Base-by-base conservation (phyloP, 2,113 vertebrate genomes). In the Capreolus pygargus region DNA sequence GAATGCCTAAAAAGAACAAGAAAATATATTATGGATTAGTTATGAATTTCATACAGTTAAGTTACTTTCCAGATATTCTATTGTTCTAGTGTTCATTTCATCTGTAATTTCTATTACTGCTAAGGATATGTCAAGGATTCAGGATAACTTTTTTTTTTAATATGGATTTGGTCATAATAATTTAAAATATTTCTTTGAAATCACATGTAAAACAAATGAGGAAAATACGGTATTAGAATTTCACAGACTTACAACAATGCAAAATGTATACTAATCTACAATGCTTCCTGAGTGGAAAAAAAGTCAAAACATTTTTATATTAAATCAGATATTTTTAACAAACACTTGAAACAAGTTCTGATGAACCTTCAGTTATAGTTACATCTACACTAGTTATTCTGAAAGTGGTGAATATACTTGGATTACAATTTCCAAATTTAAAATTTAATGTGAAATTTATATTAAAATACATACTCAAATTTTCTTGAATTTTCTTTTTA, bases 1-100 rank as follows among this genome's bases (percentile, higher is more conserved):
- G 54, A 94, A 64, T 64, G 13, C 92, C 79, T 86, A 86, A 93
- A 94, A 96, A 50, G 61, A 95, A 94, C 6, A 94, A 93, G 57
- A 93, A 86, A 94, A 92, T 58, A 81, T 5, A 64, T 54, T 89
- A 52, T 4, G 30, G 67, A 88, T 78, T 95, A 67, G 23, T 87
- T 92, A 60, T n/a, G 12, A 55, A 90, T 61, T 79, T 83, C 10
- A 85, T 86, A 97, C 81, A 16, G 16, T 10, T 52, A 81, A 93
- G 15, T 87, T 74, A 81, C 47, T 67, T 97, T 93, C 19, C 84
- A 95, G 33, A 76, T 64, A 54, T 6, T 70, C 52, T 21, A 81
- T 12, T 58, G 4, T 54, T 64, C 25, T 57, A 89, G n/a, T 79
- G 43, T 21, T 96, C 61, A 61, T 52, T 64, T 87, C 88, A 81